These are phyloP conservation scores for Neopelma chrysocephalum DNA, from an alignment of 2,797 vertebrate species.

Conservation along the genomic window DNA sequence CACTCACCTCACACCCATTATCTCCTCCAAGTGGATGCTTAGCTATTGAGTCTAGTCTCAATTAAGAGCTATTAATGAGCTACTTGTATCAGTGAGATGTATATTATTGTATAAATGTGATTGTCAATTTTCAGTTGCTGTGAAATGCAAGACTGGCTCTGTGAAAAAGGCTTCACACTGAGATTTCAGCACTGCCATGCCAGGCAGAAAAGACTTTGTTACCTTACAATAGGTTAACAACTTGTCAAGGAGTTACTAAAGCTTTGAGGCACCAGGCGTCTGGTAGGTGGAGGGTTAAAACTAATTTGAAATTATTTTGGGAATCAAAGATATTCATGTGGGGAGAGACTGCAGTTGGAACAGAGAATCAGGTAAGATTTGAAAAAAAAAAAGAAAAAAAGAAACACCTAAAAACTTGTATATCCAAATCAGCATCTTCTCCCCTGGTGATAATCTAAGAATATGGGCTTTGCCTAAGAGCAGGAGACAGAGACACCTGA, in stretches of 20 bases:
- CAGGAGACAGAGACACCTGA: background rate
- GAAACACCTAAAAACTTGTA: background rate
- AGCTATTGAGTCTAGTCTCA: constrained; percentile 29
- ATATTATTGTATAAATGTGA: background rate
- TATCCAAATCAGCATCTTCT: background rate
- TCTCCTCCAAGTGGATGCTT: constrained; percentile 3
- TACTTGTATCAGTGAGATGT: constrained; percentile 9
- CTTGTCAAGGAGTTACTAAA: background rate
- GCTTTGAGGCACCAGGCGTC: background rate
- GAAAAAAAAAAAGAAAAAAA: background rate
- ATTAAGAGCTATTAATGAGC: constrained; percentile 58
- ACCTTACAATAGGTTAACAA: background rate
- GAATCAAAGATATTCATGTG: background rate
- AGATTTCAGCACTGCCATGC: constrained; percentile 12
- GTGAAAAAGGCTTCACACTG: background rate
- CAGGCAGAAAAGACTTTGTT: constrained; percentile 33
- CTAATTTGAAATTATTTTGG: background rate
- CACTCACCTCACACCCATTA: constrained; percentile 39
- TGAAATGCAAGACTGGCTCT: background rate
- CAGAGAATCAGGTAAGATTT: background rate
- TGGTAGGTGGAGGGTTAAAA: constrained; percentile 20
- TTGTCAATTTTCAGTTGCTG: constrained; percentile 30
- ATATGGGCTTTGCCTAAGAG: background rate
- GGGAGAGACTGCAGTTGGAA: background rate
- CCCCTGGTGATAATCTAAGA: background rate